Percentiles rank a stretch among this genome's conserved stretches.
Evolutionary conservation across 2,797 vertebrate genomes (phyloP).

Genomic region (Ibycter americanus): DNA sequence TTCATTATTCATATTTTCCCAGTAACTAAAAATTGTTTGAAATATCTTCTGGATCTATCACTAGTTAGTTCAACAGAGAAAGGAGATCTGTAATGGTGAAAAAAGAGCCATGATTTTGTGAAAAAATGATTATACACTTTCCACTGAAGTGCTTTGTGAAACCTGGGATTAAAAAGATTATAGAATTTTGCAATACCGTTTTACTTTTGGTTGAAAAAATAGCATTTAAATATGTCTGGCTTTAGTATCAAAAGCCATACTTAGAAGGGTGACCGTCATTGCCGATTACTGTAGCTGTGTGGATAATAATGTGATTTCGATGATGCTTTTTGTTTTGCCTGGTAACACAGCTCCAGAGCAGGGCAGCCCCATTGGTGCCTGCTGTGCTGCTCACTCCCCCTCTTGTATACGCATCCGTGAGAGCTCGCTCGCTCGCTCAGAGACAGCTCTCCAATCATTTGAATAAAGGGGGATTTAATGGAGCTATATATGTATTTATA

Average conservation of each 20-base stretch:
- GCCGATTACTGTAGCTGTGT: background rate
- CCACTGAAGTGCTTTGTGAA: background rate
- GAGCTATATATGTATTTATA: background rate
- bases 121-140: background rate
- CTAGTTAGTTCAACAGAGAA: background rate
- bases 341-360: background rate
- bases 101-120: background rate
- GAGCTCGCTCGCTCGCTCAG: background rate
- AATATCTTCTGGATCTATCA: background rate
- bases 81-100: background rate
- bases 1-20: background rate
- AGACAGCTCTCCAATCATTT: background rate
- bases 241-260: background rate
- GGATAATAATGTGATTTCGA: background rate
- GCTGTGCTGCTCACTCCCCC: background rate
- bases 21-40: background rate
- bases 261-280: background rate
- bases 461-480: background rate
- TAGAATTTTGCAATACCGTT: background rate
- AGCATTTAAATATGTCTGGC: background rate
- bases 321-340: background rate
- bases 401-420: fast-evolving
- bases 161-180: background rate
- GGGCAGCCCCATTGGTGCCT: background rate
- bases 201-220: background rate